These are phyloP conservation scores for Apis mellifera DNA, from an alignment of 1,140 invertebrate genomes.

Conservation along the genomic window DNA sequence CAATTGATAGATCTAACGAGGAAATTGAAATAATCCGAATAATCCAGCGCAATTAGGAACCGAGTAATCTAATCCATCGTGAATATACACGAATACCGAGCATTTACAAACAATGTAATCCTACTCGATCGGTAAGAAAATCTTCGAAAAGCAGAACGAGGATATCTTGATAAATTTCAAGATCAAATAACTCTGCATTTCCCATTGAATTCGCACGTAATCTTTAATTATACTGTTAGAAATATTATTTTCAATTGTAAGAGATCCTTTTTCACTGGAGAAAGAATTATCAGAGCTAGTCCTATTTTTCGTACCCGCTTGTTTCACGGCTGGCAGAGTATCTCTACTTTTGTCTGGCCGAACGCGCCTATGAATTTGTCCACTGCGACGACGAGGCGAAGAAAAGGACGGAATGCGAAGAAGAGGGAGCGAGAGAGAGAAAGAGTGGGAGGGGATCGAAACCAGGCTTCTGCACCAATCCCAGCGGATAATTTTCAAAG, in stretches of 20 bases:
- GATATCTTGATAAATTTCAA: constrained; percentile 12
- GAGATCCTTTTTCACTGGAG: neutral
- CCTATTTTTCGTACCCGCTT: constrained; percentile 8
- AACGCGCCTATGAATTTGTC: constrained; percentile 38
- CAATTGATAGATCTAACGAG: neutral
- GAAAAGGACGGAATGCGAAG: neutral
- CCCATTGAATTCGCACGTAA: neutral
- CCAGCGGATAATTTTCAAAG: constrained; percentile 69
- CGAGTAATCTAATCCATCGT: neutral
- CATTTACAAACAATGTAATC: neutral
- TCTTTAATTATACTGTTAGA: neutral
- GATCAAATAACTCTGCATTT: constrained; percentile 17
- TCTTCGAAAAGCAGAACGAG: neutral
- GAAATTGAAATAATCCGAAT: neutral
- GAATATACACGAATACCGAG: neutral
- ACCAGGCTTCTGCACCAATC: constrained; percentile 64
- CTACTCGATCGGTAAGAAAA: neutral
- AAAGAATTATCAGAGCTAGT: constrained; percentile 47
- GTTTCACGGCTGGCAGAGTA: constrained; percentile 34
- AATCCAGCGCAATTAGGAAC: neutral
- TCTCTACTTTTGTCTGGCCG: constrained; percentile 42
- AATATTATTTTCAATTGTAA: neutral
- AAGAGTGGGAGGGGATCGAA: constrained; percentile 54
- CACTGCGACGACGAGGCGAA: neutral
- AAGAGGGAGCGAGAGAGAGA: neutral